Evolutionary conservation across 1,140 invertebrate species (phyloP), one percentile per base, ranked within the genome.

Genomic region (Colletes latitarsis): DNA sequence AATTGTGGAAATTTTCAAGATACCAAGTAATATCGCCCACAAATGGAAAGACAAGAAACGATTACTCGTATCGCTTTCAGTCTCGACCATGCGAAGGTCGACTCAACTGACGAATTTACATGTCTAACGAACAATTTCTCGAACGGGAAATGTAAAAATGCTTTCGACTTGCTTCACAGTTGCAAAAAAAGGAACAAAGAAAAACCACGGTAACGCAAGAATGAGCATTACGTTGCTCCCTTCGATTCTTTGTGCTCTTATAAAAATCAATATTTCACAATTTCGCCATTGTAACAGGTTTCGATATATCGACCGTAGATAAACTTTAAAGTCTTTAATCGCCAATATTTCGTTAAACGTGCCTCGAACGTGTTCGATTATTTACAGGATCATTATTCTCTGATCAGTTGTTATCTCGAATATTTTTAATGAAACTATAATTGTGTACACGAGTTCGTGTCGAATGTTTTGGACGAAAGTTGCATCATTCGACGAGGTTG

Each of bases 101-200:
- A 41, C n/a, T 17, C 17, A n/a, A 30, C 14, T 30, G 3, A 3
- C 12, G 21, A 30, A 82, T 83, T 83, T 81, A n/a, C 67, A 81
- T 83, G 17, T 57, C 76, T 69, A 76, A 83, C 71, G 60, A 81
- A 41, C 15, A 49, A 53, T 73, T 73, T 41, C 17, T 39, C 19
- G 15, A 3, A 14, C 15, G 3, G 14, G 39, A 4, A 70, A 57
- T 17, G 15, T 41, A 57, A 55, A 70, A 70, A 70, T 55, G 6
- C 53, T 12, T 3, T 49, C 49, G 10, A 10, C 3, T 12, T 12
- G 49, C 49, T 49, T 12, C 10, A 49, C 49, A 8, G 9, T 58
- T 6, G 19, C 57, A 19, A 21, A 19, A 12, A 9, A 4, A 41
- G 9, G 17, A 3, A 43, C 17, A 41, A 43, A 41, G 6, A 4